Evolutionary conservation across 2,888 invertebrate species (phyloP), one percentile per base, ranked within the genome.

Genomic region (Drosophila dives): DNA sequence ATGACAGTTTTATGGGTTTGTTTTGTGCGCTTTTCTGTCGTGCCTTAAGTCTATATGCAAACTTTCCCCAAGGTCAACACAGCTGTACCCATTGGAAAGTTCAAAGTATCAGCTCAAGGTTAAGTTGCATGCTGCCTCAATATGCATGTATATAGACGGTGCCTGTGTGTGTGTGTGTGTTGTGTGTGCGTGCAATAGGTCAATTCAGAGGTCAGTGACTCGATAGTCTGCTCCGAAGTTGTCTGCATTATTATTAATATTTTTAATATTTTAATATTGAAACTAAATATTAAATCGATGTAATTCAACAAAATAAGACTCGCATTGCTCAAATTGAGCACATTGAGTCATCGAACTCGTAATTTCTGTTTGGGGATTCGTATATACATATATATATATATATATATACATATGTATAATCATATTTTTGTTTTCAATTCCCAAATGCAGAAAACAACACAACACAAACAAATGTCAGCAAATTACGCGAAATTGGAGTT

Each of bases 1-100:
- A 67, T 76, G 83, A 82, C 87, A 87, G 64, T 59, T 84, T 80
- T 83, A 73, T 82, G 80, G 85, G 74, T 51, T 81, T 76, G 54
- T 12, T 15, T 23, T 55, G 73, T 65, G 63, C 53, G 64, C 49
- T 59, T 60, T 51, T 3, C 70, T 58, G 55, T 3, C 70, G 64
- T 58, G 72, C 55, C 53, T 33, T 63, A 36, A 38, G 64, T 64
- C n/a, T 17, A 54, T 10, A 42, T n/a, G 8, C 38, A 53, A 10
- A 34, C 51, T 33, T 29, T n/a, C 17, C 4, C 15, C 72, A 77
- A 76, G 77, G 77, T 72, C 77, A 56, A 12, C 26, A 29, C 40
- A 15, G 42, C 20, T 53, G 12, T 40, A 15, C 15, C 17, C 32
- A 38, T 49, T 51, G 55, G 17, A 53, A 68, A 71, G 86, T 80